These are phyloP conservation scores for human DNA, from an alignment of 2,113 vertebrate genomes.

Conservation along the genomic window DNA sequence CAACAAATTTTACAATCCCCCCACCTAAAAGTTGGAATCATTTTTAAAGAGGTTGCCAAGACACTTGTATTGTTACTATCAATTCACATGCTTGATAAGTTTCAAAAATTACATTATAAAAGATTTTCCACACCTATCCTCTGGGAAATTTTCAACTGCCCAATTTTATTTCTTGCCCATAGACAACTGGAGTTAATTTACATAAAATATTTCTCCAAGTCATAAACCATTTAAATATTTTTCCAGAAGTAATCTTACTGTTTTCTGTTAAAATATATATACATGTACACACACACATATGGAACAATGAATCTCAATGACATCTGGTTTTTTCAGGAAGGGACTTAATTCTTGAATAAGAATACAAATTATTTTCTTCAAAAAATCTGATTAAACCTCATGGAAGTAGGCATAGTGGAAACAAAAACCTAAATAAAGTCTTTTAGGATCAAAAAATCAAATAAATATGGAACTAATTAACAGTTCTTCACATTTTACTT, in stretches of 20 bases:
- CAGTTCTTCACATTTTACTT: neutral
- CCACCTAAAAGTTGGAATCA: neutral
- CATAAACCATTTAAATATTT: constrained; percentile 24
- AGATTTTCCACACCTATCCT: constrained; percentile 36
- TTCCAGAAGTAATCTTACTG: constrained; percentile 30
- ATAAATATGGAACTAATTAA: neutral
- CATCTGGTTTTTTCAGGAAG: neutral
- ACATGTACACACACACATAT: neutral
- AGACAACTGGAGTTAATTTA: constrained; percentile 58
- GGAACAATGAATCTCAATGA: constrained; percentile 23
- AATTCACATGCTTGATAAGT: neutral
- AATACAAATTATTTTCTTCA: constrained; percentile 17
- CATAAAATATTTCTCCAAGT: constrained; percentile 64
- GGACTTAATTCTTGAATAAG: constrained; percentile 25
- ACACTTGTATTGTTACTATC: neutral
- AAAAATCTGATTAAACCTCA: constrained; percentile 39
- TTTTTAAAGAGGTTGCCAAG: neutral
- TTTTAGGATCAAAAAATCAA: constrained; percentile 1
- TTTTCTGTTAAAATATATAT: neutral
- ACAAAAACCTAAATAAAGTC: neutral
- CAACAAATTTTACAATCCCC: neutral
- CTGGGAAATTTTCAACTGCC: constrained; percentile 47
- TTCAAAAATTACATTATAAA: constrained; percentile 46
- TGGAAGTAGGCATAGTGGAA: neutral
- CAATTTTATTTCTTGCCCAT: constrained; percentile 64